Evolutionary conservation across 1,140 invertebrate species (phyloP).

Genomic region (Panagrolaimus sp.): DNA sequence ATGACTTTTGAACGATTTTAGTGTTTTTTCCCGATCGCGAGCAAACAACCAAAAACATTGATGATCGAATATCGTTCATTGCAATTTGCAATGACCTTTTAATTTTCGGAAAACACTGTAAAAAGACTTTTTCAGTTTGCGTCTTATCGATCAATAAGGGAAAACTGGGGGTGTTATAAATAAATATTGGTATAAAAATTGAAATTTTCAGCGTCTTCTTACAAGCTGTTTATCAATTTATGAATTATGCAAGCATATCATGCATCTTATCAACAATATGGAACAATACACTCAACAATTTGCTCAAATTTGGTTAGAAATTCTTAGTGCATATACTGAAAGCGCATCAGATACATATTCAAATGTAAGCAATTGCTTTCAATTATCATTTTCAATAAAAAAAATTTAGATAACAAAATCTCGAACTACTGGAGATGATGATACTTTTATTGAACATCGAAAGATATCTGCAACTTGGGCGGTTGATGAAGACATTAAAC

Average conservation of each 20-base stretch:
- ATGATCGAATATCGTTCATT: too few relatives aligned
- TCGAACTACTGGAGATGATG: constrained; percentile 30
- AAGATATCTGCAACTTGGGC: constrained; percentile 83
- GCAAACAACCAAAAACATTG: too few relatives aligned
- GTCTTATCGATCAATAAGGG: background rate
- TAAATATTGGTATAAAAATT: background rate
- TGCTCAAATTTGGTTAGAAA: constrained; percentile 54
- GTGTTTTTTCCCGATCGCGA: background rate
- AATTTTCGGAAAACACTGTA: too few relatives aligned
- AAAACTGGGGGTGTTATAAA: too few relatives aligned
- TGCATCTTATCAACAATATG: constrained; percentile 48
- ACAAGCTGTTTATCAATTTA: constrained; percentile 41
- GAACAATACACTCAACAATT: constrained; percentile 50
- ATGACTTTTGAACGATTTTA: constrained; percentile 1
- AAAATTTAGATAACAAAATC: constrained; percentile 44
- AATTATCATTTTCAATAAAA: background rate
- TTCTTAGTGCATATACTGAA: constrained; percentile 50
- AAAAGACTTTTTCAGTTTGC: too few relatives aligned
- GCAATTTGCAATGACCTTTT: too few relatives aligned
- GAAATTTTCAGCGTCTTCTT: constrained; percentile 43
- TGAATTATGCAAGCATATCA: constrained; percentile 50
- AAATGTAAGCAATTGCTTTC: constrained; percentile 25
- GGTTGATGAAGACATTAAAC: constrained; percentile 85
- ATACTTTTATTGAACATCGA: constrained; percentile 65
- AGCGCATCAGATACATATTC: constrained; percentile 42